A percentile compares a stretch with the other conserved stretches of the same genome.
These are phyloP conservation scores for Seriola aureovittata DNA, from an alignment of 2,113 vertebrate genomes.

Conservation along the genomic window DNA sequence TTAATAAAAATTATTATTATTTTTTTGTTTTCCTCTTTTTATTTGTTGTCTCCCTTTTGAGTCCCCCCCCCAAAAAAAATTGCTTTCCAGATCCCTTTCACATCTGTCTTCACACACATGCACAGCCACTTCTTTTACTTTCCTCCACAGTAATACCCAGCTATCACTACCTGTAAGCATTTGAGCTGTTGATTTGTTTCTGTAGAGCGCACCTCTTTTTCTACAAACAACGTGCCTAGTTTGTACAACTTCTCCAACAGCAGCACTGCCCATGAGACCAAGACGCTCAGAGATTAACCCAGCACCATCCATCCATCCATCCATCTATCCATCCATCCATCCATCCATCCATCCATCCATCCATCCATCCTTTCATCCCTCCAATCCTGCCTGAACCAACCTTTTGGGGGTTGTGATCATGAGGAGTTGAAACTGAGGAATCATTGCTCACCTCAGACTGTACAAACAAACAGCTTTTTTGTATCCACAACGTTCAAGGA, in stretches of 20 bases:
- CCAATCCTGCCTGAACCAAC: neutral
- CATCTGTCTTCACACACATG: neutral
- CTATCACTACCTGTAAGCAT: constrained; percentile 15
- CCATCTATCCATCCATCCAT: constrained; percentile 14
- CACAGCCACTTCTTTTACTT: neutral
- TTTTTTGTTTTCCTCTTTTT: constrained; percentile 1
- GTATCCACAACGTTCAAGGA: constrained; percentile 1
- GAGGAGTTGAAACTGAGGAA: constrained; percentile 25
- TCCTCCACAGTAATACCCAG: neutral
- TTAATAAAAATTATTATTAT: neutral
- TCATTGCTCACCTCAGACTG: constrained; percentile 8
- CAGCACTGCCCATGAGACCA: constrained; percentile 73
- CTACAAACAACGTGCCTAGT: constrained; percentile 78
- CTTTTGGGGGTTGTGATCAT: constrained; percentile 1
- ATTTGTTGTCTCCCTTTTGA: neutral
- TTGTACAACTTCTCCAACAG: constrained; percentile 74
- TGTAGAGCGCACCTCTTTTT: constrained; percentile 59
- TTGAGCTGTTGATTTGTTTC: constrained; percentile 33
- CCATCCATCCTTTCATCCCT: constrained; percentile 18
- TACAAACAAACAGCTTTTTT: neutral
- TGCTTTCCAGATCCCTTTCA: neutral
- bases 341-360: constrained; percentile 1
- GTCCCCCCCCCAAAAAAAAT: neutral
- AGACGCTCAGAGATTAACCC: constrained; percentile 65
- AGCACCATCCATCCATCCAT: constrained; percentile 20